These are phyloP conservation scores for Scaptomyza montana DNA, from an alignment of 1,140 invertebrate species.

Conservation along the genomic window DNA sequence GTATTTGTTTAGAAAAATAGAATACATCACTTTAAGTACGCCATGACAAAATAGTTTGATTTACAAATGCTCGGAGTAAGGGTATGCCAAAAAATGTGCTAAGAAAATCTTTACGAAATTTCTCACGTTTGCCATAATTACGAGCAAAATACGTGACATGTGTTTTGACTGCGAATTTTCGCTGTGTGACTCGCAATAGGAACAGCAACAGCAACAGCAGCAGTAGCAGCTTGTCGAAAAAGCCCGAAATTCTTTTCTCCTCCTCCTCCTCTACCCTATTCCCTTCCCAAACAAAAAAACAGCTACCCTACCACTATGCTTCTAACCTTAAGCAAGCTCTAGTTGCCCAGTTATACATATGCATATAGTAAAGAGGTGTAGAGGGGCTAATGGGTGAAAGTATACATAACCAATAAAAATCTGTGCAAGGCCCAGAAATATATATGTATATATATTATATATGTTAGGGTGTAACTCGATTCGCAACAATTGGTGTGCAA, in stretches of 20 bases:
- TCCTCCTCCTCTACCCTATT: background rate
- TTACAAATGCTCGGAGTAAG: slow-evolving; percentile 5
- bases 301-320: background rate
- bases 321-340: background rate
- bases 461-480: slow-evolving; percentile 13
- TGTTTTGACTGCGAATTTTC: slow-evolving; percentile 78
- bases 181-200: slow-evolving; percentile 13
- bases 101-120: slow-evolving; percentile 83
- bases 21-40: background rate
- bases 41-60: background rate
- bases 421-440: slow-evolving; percentile 55
- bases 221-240: slow-evolving; percentile 30
- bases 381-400: background rate
- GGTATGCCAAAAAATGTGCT: slow-evolving; percentile 63
- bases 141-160: slow-evolving; percentile 81
- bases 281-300: no score
- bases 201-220: slow-evolving; percentile 12
- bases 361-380: background rate
- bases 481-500: slow-evolving; percentile 30
- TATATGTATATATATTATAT: background rate
- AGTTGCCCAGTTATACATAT: slow-evolving; percentile 6
- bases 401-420: slow-evolving; percentile 64
- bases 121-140: slow-evolving; percentile 83
- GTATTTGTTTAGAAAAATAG: background rate
- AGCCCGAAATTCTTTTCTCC: background rate